Conservation (phyloP, 2,888 invertebrate species). For the Arenicola marina region DNA sequence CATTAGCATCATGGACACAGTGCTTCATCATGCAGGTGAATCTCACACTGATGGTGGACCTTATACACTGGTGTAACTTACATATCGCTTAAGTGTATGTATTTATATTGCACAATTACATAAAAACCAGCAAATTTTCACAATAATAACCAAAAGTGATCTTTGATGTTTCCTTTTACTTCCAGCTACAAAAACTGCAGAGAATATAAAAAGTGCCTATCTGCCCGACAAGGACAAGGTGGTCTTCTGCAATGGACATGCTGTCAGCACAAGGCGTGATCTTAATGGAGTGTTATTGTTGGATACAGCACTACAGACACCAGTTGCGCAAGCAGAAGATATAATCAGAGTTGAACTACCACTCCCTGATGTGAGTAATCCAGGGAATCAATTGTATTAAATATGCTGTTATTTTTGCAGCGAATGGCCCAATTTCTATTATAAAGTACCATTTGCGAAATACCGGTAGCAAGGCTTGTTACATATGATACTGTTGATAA, state of each 20-base stretch:
- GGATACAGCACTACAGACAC: slow-evolving; percentile 86
- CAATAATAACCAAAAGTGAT: background rate
- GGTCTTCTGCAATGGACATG: slow-evolving; percentile 80
- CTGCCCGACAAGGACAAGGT: slow-evolving; percentile 76
- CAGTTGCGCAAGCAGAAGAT: slow-evolving; percentile 77
- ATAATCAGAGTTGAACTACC: slow-evolving; percentile 82
- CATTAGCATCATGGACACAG: no score
- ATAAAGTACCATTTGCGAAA: no score
- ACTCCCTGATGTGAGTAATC: slow-evolving; percentile 76
- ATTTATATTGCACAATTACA: no score
- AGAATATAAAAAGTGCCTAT: slow-evolving; percentile 45
- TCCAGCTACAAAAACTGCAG: background rate
- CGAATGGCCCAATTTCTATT: no score
- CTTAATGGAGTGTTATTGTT: slow-evolving; percentile 88
- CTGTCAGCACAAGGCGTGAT: slow-evolving; percentile 83
- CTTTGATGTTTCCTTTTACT: background rate
- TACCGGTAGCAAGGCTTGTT: no score
- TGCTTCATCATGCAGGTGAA: no score
- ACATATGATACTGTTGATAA: no score
- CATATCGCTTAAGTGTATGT: no score
- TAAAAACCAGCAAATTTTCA: no score
- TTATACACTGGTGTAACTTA: no score
- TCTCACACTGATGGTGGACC: no score
- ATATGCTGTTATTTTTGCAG: background rate
- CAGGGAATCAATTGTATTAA: background rate